Evolutionary conservation across 2,113 vertebrate species (phyloP), one percentile per base, ranked within the genome.

Genomic region (Vulpes vulpes): DNA sequence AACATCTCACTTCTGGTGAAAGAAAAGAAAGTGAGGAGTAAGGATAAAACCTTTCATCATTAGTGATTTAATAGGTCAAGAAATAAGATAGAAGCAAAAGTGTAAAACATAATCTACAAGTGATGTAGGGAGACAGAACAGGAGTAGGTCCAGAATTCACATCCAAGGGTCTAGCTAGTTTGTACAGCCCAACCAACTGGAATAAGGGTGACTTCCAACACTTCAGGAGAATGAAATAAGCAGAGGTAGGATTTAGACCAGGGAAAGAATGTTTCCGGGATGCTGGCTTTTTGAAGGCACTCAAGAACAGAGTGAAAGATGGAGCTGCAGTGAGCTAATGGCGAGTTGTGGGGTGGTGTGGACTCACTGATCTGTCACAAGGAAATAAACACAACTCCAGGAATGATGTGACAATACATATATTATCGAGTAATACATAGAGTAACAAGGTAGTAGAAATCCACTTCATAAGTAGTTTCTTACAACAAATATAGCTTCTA

Each of bases 261-360:
- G 97, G 97, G 71, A 60, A 57, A 95, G 71, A 30, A 90, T n/a
- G 89, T 86, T 86, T 84, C 88, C 71, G 71, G 96, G 96, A 96
- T 30, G 80, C 91, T 95, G 98, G 97, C 94, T 95, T 95, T 89
- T 79, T 93, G 94, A 98, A 98, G 98, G 98, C 98, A 98, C 98
- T 98, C 85, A 43, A 91, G 93, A 89, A 91, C 35, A 92, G 97
- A 95, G 95, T 65, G 91, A 76, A 80, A 87, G 87, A 89, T 83
- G 71, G 78, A 84, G 91, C 59, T 89, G 74, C 67, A 71, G 38
- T 16, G 51, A 64, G 83, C 15, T 2, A 49, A 57, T 0, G 20
- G 22, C n/a, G 38, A 4, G 8, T 12, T 14, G 20, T 20, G 20
- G 69, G 23, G 89, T 7, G 43, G 60, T 30, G 27, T 23, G 25